Conservation (phyloP, 2,113 vertebrate genomes). For the Proteles cristata region DNA sequence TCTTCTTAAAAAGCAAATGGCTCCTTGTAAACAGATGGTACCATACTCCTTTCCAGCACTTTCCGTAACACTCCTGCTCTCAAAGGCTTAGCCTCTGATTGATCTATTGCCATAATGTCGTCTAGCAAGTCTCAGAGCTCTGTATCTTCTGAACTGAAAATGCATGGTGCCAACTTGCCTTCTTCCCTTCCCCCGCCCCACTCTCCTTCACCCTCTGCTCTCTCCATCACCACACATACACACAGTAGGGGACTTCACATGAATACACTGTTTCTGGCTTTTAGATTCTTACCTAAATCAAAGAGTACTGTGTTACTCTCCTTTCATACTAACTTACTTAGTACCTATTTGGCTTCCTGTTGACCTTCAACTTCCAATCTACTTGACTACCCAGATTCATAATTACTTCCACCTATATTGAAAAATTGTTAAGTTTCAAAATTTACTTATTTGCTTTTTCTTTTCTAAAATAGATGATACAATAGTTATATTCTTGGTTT, state of each 20-base stretch:
- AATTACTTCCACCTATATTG: neutral
- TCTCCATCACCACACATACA: neutral
- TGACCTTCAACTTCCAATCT: neutral
- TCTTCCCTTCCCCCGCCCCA: neutral
- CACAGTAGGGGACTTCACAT: neutral
- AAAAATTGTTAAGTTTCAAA: neutral
- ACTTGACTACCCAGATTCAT: neutral
- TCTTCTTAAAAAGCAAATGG: neutral
- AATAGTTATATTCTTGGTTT: neutral
- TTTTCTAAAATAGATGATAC: neutral
- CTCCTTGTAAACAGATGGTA: neutral
- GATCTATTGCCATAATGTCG: neutral
- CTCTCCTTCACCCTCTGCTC: neutral
- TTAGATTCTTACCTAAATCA: neutral
- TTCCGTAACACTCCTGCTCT: neutral
- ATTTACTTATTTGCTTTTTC: neutral
- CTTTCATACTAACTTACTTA: neutral
- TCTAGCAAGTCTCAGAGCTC: neutral
- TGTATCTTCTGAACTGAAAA: neutral
- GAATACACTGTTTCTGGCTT: neutral
- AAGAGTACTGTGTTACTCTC: neutral
- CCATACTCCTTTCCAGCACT: neutral
- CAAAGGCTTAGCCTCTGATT: neutral
- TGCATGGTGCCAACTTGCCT: neutral
- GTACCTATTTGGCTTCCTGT: neutral